phyloP scores from a whole-genome alignment of 2,888 invertebrate genomes.

The Drosophila putrida region DNA sequence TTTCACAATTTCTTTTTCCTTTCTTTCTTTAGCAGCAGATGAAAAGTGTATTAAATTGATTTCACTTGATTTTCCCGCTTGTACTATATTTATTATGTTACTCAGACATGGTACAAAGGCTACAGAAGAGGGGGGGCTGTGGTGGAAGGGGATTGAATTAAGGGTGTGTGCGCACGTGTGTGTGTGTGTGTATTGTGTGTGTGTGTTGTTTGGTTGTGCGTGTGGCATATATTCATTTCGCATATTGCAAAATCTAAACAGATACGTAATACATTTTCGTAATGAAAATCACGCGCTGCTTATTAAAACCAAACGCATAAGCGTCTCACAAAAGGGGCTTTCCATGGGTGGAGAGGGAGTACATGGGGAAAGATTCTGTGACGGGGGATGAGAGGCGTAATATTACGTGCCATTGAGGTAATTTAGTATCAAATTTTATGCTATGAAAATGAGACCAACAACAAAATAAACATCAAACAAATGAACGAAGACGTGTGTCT shows the following conservation, averaged over 20 bases:
- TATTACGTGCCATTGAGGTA: constrained; percentile 59
- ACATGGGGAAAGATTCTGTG: not conserved
- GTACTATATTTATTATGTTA: constrained; percentile 65
- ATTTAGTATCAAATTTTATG: constrained; percentile 41
- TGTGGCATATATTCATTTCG: constrained; percentile 70
- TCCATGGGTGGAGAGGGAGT: not conserved
- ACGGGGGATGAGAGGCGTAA: not conserved
- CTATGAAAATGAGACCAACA: constrained; percentile 35
- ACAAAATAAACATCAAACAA: constrained; percentile 11
- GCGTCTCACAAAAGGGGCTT: constrained; percentile 17
- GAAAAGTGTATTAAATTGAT: constrained; percentile 80
- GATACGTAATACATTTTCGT: constrained; percentile 62
- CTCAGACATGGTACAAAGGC: not conserved
- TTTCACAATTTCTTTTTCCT: constrained; percentile 43
- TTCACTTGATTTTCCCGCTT: constrained; percentile 73
- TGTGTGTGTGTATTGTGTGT: constrained; percentile 24
- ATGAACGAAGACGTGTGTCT: not conserved
- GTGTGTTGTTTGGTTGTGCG: constrained; percentile 29
- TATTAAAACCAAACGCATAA: constrained; percentile 71
- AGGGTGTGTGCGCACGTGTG: constrained; percentile 20
- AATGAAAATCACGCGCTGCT: constrained; percentile 79
- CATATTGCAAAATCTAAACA: constrained; percentile 77
- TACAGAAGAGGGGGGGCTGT: not conserved
- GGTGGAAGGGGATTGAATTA: constrained; percentile 3
- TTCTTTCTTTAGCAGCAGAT: constrained; percentile 34